These are phyloP conservation scores for Andrena hattorfiana DNA, from an alignment of 2,888 invertebrate species.

Conservation along the genomic window DNA sequence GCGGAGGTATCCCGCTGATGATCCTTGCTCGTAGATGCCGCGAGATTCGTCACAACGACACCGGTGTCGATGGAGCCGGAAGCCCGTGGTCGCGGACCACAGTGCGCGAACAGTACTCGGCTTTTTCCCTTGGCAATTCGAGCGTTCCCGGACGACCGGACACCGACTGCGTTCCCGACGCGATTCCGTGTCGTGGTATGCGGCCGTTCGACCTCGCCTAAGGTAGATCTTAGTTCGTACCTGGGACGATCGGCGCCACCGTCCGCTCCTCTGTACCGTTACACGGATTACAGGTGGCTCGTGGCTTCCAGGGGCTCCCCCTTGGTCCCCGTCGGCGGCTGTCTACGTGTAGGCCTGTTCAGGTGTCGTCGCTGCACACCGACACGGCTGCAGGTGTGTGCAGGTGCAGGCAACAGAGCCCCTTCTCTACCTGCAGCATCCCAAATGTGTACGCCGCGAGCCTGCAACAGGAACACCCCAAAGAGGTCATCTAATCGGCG, in stretches of 20 bases:
- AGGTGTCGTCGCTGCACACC: neutral
- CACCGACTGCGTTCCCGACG: conserved; percentile 79
- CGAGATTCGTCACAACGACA: conserved; percentile 5
- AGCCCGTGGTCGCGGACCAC: conserved; percentile 14
- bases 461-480: conserved; percentile 53
- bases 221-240: conserved; percentile 67
- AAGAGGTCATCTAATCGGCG: conserved; percentile 76
- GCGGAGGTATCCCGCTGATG: neutral
- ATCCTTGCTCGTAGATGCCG: neutral
- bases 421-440: conserved; percentile 13
- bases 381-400: conserved; percentile 38
- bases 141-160: conserved; percentile 70
- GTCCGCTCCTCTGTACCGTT: conserved; percentile 80
- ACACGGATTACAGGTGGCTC: conserved; percentile 79
- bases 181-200: conserved; percentile 83
- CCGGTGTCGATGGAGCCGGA: conserved; percentile 36
- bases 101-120: neutral
- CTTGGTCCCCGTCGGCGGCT: neutral
- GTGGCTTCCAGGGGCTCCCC: conserved; percentile 22
- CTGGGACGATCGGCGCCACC: conserved; percentile 78
- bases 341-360: conserved; percentile 3
- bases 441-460: conserved; percentile 48
- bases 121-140: conserved; percentile 36
- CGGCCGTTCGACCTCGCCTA: conserved; percentile 84
- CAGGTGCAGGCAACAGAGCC: conserved; percentile 50